Evolutionary conservation across 2,888 invertebrate species (phyloP), one percentile per base, ranked within the genome.

Genomic region (Marasmarcha lunaedactyla): DNA sequence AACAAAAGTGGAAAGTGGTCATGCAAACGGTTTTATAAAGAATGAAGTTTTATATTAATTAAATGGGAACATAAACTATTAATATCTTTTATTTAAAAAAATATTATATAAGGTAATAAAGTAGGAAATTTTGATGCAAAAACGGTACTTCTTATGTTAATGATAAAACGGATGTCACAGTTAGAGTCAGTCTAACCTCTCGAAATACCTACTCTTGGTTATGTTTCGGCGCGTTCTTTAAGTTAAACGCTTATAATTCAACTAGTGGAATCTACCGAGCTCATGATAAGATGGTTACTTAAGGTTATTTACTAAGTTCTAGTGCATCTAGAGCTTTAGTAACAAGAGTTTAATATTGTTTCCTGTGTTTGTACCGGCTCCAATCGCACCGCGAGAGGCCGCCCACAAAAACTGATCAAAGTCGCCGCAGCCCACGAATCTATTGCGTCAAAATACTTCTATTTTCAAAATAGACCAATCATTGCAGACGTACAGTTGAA

Each of bases 371-470:
- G 20, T 45, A 54, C 55, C 66, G 63, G 60, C 54, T 61, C 71
- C 70, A 73, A 72, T 74, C 68, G 63, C 49, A 46, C 53, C 47
- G 44, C 41, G 47, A 42, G 55, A 59, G 52, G 61, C 63, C 64
- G 66, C 66, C 70, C 65, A 71, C 64, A 73, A 83, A 79, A 78
- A 76, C 60, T 55, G 49, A 63, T 79, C 79, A 79, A 81, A 81
- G 76, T 49, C 41, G 55, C 74, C 74, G 76, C 72, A 42, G 57
- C 58, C 63, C 61, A 63, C 69, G 63, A 61, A 68, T 63, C 68
- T 59, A 55, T 66, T 59, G 74, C 74, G 73, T 76, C 79, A 79
- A 83, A 83, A 79, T 71, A 70, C 60, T 60, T 69, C 68, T 59
- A 68, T 71, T 74, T 66, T 63, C 61, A 62, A 73, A 76, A 71